Evolutionary conservation across 2,888 invertebrate genomes (phyloP).

Genomic region (Microctonus aethiopoides): DNA sequence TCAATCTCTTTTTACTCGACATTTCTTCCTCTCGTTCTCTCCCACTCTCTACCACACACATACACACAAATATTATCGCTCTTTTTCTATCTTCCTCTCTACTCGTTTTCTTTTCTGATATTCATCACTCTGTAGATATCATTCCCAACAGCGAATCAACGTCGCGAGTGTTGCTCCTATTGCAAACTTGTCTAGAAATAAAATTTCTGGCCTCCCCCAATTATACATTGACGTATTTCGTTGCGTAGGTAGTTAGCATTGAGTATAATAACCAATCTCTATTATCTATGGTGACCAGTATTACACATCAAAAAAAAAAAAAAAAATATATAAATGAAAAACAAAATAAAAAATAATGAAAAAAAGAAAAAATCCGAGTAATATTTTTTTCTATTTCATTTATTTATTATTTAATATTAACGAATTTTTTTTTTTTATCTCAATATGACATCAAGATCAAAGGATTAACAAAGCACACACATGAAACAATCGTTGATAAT

Average conservation of each 20-base stretch:
- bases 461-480: background rate
- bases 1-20: background rate
- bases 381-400: no score
- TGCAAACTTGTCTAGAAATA: constrained; percentile 4
- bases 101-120: background rate
- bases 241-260: background rate
- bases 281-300: background rate
- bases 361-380: no score
- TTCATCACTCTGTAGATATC: background rate
- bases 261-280: background rate
- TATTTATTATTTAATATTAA: no score
- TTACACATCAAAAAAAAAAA: background rate
- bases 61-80: no score
- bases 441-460: no score
- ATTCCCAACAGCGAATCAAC: background rate
- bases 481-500: background rate
- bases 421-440: no score
- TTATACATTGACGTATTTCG: background rate
- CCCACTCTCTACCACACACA: no score
- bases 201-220: background rate
- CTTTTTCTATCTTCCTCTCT: no score
- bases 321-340: no score
- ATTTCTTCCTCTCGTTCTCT: no score
- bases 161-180: background rate
- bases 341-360: no score